phyloP scores from a whole-genome alignment of 2,888 invertebrate genomes.

The Bombyx huttoni region DNA sequence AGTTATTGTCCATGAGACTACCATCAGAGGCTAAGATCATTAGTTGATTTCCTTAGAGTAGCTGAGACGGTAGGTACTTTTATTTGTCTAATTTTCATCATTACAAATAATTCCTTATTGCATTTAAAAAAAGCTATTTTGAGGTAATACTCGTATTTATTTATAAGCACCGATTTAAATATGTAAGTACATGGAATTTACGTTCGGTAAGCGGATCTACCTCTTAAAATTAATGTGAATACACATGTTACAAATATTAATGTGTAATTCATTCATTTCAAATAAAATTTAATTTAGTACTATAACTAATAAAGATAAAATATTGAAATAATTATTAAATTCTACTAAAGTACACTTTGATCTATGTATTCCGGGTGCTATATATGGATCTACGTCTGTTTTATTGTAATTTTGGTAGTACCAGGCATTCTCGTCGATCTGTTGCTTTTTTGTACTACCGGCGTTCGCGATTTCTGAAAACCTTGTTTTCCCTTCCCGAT shows the following conservation, averaged over 20 bases:
- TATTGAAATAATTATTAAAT: conserved; percentile 11
- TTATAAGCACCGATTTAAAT: no score
- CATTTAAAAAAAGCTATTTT: no score
- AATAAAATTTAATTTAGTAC: background rate
- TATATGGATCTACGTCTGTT: conserved; percentile 61
- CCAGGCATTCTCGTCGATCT: conserved; percentile 79
- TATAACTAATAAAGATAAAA: background rate
- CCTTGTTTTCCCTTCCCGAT: conserved; percentile 55
- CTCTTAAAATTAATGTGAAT: background rate
- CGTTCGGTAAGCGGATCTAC: background rate
- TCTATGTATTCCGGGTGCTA: conserved; percentile 48
- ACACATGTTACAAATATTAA: conserved; percentile 2
- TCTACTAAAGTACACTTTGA: conserved; percentile 20
- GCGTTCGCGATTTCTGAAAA: conserved; percentile 45
- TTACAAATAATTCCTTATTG: no score
- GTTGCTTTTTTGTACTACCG: conserved; percentile 53
- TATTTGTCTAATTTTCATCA: no score
- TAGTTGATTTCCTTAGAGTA: no score
- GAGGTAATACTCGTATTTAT: no score
- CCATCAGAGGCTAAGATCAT: no score
- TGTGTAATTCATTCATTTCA: background rate
- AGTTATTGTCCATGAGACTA: no score
- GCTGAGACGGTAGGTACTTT: no score
- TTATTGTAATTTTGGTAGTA: conserved; percentile 89
- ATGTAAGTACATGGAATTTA: no score